Evolutionary conservation across 2,113 vertebrate species (phyloP), one percentile per base, ranked within the genome.

Genomic region (human): DNA sequence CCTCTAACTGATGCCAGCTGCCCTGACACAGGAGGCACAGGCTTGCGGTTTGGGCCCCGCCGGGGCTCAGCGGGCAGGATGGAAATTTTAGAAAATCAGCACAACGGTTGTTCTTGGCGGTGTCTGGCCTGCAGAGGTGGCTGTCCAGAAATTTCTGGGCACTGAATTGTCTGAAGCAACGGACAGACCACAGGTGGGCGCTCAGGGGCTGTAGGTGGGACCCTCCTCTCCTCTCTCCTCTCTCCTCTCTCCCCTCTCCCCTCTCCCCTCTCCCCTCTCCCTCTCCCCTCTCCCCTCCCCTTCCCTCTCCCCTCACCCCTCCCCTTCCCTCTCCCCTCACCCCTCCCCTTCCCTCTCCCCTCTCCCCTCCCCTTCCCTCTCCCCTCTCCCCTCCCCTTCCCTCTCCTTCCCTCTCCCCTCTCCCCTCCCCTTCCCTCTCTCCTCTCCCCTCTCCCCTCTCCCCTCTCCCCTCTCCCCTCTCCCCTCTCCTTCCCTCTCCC

Each of bases 1-100:
- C 22, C 4, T 23, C 66, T 38, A 22, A 55, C 68, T 1, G 66
- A 22, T 43, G 0, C 48, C 17, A 7, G 70, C 48, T 10, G 16
- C 20, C 6, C 70, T 7, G 17, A 89, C 35, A 12, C 4, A 2
- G 5, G 10, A 7, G 22, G 16, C 6, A 64, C 27, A 0, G 2
- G 0, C 81, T 59, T 70, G 95, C 43, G 91, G 91, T 78, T 75
- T 57, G 16, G 14, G 20, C 52, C n/a, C 5, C 6, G 8, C 59
- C 14, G 2, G 2, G 35, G 38, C 32, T 25, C 3, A 6, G 40
- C 52, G 0, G 27, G n/a, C 25, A 25, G 57, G 70, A 30, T 40
- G 85, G 85, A 89, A 89, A 78, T 27, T 40, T 7, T 27, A 25
- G 12, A 5, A 48, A 43, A 23, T 1, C 9, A 66, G 68, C 4